Evolutionary conservation across 2,113 vertebrate species (phyloP).

Genomic region (Tyrannus savana): DNA sequence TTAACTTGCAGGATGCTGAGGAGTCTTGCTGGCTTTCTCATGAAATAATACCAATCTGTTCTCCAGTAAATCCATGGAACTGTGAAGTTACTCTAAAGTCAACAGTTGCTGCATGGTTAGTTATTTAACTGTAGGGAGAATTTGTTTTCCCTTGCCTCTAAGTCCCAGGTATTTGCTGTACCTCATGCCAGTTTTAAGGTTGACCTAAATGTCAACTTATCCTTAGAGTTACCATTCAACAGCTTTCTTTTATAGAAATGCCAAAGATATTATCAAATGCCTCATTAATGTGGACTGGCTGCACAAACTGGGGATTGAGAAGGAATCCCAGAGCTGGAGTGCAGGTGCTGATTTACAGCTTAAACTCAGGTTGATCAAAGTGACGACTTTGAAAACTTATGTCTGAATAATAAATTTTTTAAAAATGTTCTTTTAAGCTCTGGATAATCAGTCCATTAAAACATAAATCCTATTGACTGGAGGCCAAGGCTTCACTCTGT

Average conservation of each 20-base stretch:
- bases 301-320: constrained; percentile 57
- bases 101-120: constrained; percentile 57
- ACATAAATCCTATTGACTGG: constrained; percentile 31
- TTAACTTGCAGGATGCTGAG: background rate
- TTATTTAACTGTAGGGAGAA: constrained; percentile 59
- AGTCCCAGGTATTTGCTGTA: constrained; percentile 62
- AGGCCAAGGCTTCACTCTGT: background rate
- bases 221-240: constrained; percentile 53
- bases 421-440: constrained; percentile 23
- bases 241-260: constrained; percentile 67
- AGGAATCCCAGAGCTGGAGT: constrained; percentile 14
- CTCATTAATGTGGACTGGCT: constrained; percentile 49
- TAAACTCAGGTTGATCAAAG: constrained; percentile 42
- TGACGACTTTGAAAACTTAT: constrained; percentile 9
- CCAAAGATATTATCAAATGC: constrained; percentile 63
- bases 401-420: constrained; percentile 22
- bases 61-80: constrained; percentile 23
- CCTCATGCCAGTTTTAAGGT: constrained; percentile 62
- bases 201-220: constrained; percentile 65
- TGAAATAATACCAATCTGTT: constrained; percentile 61
- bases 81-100: constrained; percentile 64
- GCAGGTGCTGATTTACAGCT: constrained; percentile 59
- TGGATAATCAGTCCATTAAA: constrained; percentile 51
- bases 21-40: background rate
- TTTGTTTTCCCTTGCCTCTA: constrained; percentile 64